These are phyloP conservation scores for Caenorhabditis sulstoni DNA, from an alignment of 2,888 invertebrate species.

Conservation along the genomic window DNA sequence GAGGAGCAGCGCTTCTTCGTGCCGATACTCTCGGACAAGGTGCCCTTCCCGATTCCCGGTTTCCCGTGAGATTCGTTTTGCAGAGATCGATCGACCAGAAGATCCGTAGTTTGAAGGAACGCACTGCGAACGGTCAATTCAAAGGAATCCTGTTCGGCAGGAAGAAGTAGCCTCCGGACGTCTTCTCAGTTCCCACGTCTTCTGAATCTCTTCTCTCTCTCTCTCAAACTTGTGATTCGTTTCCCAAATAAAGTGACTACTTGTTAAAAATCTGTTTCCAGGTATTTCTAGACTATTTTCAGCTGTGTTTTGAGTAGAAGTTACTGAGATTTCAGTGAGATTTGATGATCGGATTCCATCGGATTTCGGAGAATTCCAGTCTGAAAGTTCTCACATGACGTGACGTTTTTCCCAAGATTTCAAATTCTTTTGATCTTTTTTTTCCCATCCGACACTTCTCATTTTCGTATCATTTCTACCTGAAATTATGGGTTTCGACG, in stretches of 20 bases:
- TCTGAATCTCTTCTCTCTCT: background rate
- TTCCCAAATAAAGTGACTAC: conserved; percentile 40
- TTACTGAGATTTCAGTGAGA: too few relatives aligned
- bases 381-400: too few relatives aligned
- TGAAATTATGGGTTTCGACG: too few relatives aligned
- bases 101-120: conserved; percentile 56
- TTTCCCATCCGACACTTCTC: too few relatives aligned
- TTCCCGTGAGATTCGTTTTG: background rate
- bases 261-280: conserved; percentile 20
- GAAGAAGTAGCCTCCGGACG: conserved; percentile 30
- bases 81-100: conserved; percentile 61
- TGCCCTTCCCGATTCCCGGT: background rate
- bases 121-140: conserved; percentile 59
- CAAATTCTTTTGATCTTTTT: too few relatives aligned
- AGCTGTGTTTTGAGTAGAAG: too few relatives aligned
- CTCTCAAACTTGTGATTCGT: conserved; percentile 38
- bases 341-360: too few relatives aligned
- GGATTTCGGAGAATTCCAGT: too few relatives aligned
- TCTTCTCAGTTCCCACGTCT: background rate
- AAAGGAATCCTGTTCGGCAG: conserved; percentile 60
- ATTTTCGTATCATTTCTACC: too few relatives aligned
- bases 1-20: conserved; percentile 52
- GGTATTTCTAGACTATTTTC: too few relatives aligned
- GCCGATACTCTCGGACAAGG: conserved; percentile 49
- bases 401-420: too few relatives aligned